Evolutionary conservation across 2,113 vertebrate genomes (phyloP).

Genomic region (Chlorodrepanis virens): DNA sequence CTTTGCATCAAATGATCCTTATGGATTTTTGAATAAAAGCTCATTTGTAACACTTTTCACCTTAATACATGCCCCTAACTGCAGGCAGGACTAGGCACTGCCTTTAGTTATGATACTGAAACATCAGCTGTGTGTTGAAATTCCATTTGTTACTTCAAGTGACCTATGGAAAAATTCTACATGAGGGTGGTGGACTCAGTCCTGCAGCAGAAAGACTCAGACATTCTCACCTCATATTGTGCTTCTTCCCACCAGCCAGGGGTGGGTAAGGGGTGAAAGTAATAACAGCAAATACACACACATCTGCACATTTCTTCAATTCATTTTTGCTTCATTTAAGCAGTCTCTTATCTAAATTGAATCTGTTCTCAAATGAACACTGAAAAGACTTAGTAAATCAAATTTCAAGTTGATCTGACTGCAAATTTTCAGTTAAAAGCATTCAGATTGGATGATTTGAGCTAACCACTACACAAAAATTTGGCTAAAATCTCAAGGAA

Average conservation of each 20-base stretch:
- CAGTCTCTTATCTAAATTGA: not conserved
- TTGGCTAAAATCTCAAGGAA: not conserved
- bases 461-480: not conserved
- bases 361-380: not conserved
- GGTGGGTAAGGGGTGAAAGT: not conserved
- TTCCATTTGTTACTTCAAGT: not conserved
- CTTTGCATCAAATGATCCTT: not conserved
- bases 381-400: not conserved
- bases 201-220: not conserved
- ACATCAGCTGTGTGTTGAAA: not conserved
- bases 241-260: not conserved
- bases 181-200: not conserved
- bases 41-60: not conserved
- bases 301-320: not conserved
- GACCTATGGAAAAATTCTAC: not conserved
- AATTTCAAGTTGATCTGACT: not conserved
- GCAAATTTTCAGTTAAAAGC: not conserved
- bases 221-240: fast-evolving
- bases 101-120: not conserved
- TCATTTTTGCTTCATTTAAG: not conserved
- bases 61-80: not conserved
- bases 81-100: not conserved
- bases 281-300: not conserved
- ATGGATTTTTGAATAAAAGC: not conserved
- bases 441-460: not conserved